Evolutionary conservation across 2,113 vertebrate genomes (phyloP), one percentile per base, ranked within the genome.

Genomic region (Leptocoma aspasia): DNA sequence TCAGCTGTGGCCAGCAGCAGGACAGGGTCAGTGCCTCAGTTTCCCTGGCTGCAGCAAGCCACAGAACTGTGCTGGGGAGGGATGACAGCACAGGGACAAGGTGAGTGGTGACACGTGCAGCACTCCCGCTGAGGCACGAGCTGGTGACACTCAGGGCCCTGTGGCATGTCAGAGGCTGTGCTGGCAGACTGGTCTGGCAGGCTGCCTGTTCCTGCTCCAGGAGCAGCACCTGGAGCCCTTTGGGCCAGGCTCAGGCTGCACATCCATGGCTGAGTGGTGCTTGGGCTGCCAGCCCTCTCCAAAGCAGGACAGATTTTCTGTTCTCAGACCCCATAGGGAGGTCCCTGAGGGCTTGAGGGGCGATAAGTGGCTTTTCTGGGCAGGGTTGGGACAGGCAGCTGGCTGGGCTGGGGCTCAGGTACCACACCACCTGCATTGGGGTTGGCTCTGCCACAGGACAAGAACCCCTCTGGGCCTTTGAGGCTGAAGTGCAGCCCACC

Each of bases 101-200:
- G 47, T 37, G 50, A 85, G 61, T 1, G 1, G 28, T 4, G 6
- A 53, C 90, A 84, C 20, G 6, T 90, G 88, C 45, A 18, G 6
- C 59, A 28, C 15, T 15, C 41, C 69, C 41, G 64, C 69, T 20
- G 52, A 49, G 85, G 69, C 81, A 69, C 68, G 50, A 82, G 85
- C 68, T 41, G 81, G 64, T 66, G 84, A n/a, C 3, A 3, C 30
- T 33, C 10, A 1, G 0, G 0, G 63, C 66, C n/a, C 52, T 1
- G 2, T 2, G 17, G 61, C 35, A 4, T 7, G 14, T 22, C 90
- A 63, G 37, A 50, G 77, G 27, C 71, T 12, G 23, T 24, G 76
- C 89, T 2, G 1, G 72, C 82, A 94, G 88, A 78, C 81, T 42
- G 3, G 56, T 75, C 69, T 66, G 82, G 88, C 84, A 66, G 70